Base-by-base conservation (phyloP, 2,113 vertebrate genomes). In the Rousettus leschenaultii region DNA sequence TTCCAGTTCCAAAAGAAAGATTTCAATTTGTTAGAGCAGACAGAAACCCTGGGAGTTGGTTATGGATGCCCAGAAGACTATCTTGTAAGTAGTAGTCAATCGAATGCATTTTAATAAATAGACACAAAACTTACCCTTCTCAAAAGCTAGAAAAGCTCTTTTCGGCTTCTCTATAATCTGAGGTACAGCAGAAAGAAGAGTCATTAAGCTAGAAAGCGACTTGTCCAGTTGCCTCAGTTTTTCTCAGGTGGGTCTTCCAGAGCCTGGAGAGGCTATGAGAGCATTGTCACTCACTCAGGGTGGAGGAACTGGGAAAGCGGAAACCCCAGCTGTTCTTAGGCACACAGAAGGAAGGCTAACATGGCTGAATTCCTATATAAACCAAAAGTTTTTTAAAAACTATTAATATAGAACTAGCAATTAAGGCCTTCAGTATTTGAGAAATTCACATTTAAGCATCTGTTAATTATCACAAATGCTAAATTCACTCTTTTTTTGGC, bases 1-100 rank as follows among this genome's bases (percentile, higher is more conserved):
- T 99, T 99, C 98, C 99, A 99, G 98, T 99, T 99, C 98, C 99
- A 99, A 98, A 99, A 99, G 97, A 99, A 99, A 97, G 99, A 99
- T 97, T 99, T 99, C 98, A 99, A 99, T 97, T 98, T 99, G 85
- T 91, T 99, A 94, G 99, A 99, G 98, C 99, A 99, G 96, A 99
- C 98, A 28, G 99, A 99, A 92, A 99, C 99, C 38, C 98, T 99
- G 8, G 99, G 99, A 95, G 99, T 99, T 98, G 99, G 99, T 97
- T 99, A 99, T 15, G 99, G 99, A 71, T 99, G 99, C 96, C 99
- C 99, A 35, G 99, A 99, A 97, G 99, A 99, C 95, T 99, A 99
- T 77, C 98, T 99, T 97, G 99, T 99, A 99, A 98, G 99, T 96
- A 61, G 38, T 65, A 66, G 7, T 94, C 10, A 19, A 7, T 86